Conservation (phyloP, 2,888 invertebrate genomes). For the Autographa pulchrina region DNA sequence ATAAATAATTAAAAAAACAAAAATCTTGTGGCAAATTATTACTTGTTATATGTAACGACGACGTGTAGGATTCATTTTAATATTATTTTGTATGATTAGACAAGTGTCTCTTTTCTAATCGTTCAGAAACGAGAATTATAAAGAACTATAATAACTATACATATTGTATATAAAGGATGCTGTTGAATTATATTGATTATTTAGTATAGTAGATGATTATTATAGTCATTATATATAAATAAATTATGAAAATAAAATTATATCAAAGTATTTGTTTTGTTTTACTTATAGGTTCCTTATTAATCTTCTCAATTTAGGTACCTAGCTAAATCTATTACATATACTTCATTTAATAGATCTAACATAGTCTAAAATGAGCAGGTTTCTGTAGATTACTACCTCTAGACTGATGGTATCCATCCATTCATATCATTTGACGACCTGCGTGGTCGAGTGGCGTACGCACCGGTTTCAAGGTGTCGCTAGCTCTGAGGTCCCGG, state of each 20-base stretch:
- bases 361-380: no score
- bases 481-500: no score
- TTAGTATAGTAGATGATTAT: constrained; percentile 89
- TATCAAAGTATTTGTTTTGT: constrained; percentile 76
- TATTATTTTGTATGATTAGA: constrained; percentile 81
- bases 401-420: no score
- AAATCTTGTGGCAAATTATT: constrained; percentile 87
- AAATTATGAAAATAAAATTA: constrained; percentile 87
- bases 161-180: constrained; percentile 88
- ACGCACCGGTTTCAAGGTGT: no score
- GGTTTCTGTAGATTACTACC: no score
- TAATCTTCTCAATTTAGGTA: no score
- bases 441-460: no score
- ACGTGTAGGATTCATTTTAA: constrained; percentile 78
- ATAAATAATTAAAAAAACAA: constrained; percentile 81
- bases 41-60: constrained; percentile 82
- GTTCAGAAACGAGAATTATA: constrained; percentile 73
- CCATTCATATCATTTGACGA: no score
- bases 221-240: constrained; percentile 88
- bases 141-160: constrained; percentile 82
- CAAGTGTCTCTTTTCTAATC: constrained; percentile 74
- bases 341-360: no score
- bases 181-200: constrained; percentile 87
- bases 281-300: constrained; percentile 25
- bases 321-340: no score